Percentiles rank a stretch among this genome's conserved stretches.
These are phyloP conservation scores for Pseudomyrmex dendroicus DNA, from an alignment of 1,140 invertebrate species.

Conservation along the genomic window DNA sequence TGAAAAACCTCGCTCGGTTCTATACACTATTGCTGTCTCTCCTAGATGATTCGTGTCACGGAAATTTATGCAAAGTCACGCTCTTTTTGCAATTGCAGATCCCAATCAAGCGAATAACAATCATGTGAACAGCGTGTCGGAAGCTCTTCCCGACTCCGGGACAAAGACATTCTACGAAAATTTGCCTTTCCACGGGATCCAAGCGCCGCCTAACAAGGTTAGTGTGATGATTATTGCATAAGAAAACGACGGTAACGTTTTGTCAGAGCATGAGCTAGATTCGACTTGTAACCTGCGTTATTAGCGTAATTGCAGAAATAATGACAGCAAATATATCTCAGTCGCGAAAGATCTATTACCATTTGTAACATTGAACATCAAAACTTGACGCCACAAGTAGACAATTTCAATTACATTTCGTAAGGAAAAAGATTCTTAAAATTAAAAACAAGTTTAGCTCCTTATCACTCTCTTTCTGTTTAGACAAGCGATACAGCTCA, in stretches of 20 bases:
- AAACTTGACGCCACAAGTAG: background rate
- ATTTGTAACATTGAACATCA: background rate
- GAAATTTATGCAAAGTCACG: slow-evolving; percentile 58
- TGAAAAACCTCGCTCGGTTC: background rate
- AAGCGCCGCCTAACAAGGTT: slow-evolving; percentile 96
- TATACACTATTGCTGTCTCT: background rate
- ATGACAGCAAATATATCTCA: slow-evolving; percentile 28
- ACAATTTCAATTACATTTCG: background rate
- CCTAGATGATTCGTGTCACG: slow-evolving; percentile 16
- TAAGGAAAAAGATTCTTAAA: background rate
- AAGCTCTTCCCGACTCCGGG: slow-evolving; percentile 83
- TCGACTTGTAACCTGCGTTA: slow-evolving; percentile 35
- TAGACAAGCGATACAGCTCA: background rate
- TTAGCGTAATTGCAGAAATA: slow-evolving; percentile 15
- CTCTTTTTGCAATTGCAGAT: slow-evolving; percentile 80
- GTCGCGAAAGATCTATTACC: background rate
- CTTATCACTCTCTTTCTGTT: background rate
- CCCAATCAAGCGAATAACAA: slow-evolving; percentile 83
- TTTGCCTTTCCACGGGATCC: slow-evolving; percentile 96
- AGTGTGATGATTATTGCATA: slow-evolving; percentile 62
- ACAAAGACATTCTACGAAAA: slow-evolving; percentile 95
- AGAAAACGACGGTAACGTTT: background rate
- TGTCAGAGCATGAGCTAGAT: slow-evolving; percentile 39
- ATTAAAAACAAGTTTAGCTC: background rate
- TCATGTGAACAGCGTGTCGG: slow-evolving; percentile 83